Percentiles rank a stretch among this genome's conserved stretches.
phyloP scores from a whole-genome alignment of 2,113 vertebrate genomes.

The Periophthalmodon schlosseri region DNA sequence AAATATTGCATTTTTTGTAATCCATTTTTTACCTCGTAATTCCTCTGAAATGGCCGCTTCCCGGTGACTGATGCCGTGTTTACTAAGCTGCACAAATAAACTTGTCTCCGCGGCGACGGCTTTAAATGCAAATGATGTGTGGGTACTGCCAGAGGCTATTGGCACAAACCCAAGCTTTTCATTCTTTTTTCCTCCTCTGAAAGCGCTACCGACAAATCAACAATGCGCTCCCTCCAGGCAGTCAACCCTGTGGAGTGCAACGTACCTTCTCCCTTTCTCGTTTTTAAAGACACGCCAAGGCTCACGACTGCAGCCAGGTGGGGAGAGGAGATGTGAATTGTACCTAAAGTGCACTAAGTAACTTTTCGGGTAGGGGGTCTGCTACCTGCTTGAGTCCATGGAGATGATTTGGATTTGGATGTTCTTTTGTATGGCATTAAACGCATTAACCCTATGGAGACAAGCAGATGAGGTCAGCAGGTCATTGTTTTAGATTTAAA shows the following conservation, averaged over 20 bases:
- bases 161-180: slow-evolving; percentile 37
- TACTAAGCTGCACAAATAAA: slow-evolving; percentile 35
- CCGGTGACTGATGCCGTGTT: slow-evolving; percentile 24
- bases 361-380: neutral
- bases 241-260: neutral
- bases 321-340: neutral
- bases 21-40: neutral
- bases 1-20: neutral
- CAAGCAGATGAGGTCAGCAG: too few relatives aligned
- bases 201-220: slow-evolving; percentile 26
- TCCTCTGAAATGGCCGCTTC: slow-evolving; percentile 6
- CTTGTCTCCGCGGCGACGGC: slow-evolving; percentile 39
- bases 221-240: slow-evolving; percentile 9
- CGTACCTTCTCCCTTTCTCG: slow-evolving; percentile 10
- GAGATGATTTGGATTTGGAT: neutral
- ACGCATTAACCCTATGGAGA: too few relatives aligned
- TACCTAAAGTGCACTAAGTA: neutral
- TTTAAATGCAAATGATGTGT: slow-evolving; percentile 49
- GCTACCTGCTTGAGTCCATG: neutral
- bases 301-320: slow-evolving; percentile 5
- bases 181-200: slow-evolving; percentile 22
- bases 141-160: slow-evolving; percentile 35
- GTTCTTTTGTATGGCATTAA: neutral
- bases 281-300: neutral
- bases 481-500: too few relatives aligned